Percentiles rank a stretch among this genome's conserved stretches.
Evolutionary conservation across 2,888 invertebrate species (phyloP).

Genomic region (Tethea ocularis): DNA sequence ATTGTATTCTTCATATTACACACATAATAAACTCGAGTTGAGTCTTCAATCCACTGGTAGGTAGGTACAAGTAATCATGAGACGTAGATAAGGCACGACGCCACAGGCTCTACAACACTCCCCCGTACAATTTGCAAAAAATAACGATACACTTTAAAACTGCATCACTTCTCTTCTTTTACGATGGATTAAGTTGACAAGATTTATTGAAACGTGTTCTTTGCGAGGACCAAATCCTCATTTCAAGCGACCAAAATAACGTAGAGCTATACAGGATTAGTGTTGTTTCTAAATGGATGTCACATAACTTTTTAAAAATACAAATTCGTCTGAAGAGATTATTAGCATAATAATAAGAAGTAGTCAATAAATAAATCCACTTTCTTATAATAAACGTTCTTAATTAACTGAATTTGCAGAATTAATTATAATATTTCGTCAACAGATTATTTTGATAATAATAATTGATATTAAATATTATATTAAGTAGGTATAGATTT

Average conservation of each 20-base stretch:
- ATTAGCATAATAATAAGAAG: conserved; percentile 11
- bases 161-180: conserved; percentile 39
- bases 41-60: too few relatives aligned
- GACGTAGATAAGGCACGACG: conserved; percentile 73
- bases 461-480: neutral
- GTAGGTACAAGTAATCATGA: neutral
- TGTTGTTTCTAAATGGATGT: neutral
- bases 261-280: conserved; percentile 2
- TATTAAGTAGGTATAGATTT: neutral
- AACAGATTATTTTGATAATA: neutral
- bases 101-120: conserved; percentile 11
- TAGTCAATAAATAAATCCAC: neutral
- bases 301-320: neutral
- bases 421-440: neutral
- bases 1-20: too few relatives aligned
- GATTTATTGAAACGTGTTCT: conserved; percentile 48
- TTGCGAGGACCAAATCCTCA: conserved; percentile 34
- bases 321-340: neutral
- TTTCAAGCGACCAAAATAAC: conserved; percentile 23
- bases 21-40: neutral
- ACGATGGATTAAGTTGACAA: conserved; percentile 50
- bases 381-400: neutral
- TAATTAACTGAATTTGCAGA: too few relatives aligned
- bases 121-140: conserved; percentile 40
- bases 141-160: conserved; percentile 19